phyloP scores from a whole-genome alignment of 37 sponge, comb jelly and placozoan genomes.

The Dysidea cf. avara region DNA sequence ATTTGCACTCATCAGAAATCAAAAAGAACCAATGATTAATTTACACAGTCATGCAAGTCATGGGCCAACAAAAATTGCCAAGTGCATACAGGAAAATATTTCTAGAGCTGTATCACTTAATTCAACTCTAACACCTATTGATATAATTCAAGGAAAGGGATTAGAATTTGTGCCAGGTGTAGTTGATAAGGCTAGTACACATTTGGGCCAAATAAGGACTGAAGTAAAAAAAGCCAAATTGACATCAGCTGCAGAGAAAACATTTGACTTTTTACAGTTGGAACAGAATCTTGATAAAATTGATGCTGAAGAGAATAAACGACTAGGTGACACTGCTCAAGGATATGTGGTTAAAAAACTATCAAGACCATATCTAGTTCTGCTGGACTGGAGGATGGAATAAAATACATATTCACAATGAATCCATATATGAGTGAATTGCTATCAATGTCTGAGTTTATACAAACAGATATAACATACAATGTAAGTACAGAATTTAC shows the following conservation, averaged over 20 bases:
- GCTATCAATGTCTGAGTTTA: slow-evolving; percentile 11
- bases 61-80: slow-evolving; percentile 7
- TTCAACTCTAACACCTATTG: slow-evolving; percentile 15
- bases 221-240: slow-evolving; percentile 20
- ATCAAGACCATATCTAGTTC: slow-evolving; percentile 28
- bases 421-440: slow-evolving; percentile 19
- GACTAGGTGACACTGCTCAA: slow-evolving; percentile 1
- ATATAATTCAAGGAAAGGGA: slow-evolving; percentile 34
- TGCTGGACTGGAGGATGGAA: slow-evolving; percentile 24
- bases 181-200: slow-evolving; percentile 29
- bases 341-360: slow-evolving; percentile 9
- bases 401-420: slow-evolving; percentile 13
- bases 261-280: not conserved
- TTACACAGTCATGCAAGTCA: slow-evolving; percentile 24
- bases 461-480: slow-evolving; percentile 20
- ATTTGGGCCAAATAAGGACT: slow-evolving; percentile 19
- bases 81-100: slow-evolving; percentile 5
- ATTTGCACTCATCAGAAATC: slow-evolving; percentile 14
- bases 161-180: slow-evolving; percentile 9
- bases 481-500: slow-evolving; percentile 26
- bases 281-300: slow-evolving; percentile 9
- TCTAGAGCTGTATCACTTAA: not conserved
- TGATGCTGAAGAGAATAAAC: slow-evolving; percentile 20
- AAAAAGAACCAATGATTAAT: not conserved
- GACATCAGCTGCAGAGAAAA: too few species aligned